Percentiles rank a stretch among this genome's conserved stretches.
Evolutionary conservation across 2,888 invertebrate genomes (phyloP).

Genomic region (Drosophila paracracens): DNA sequence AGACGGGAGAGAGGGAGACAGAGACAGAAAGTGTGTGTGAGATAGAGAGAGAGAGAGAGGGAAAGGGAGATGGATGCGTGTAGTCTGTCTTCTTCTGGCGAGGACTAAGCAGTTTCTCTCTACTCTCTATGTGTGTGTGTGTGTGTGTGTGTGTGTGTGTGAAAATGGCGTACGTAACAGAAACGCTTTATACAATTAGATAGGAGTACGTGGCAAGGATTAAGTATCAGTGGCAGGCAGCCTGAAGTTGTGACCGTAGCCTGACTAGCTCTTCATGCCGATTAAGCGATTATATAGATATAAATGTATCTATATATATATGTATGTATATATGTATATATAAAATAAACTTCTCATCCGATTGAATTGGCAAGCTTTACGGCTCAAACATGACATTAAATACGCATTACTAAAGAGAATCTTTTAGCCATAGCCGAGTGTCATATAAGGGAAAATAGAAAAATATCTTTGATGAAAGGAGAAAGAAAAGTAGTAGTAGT

Average conservation of each 20-base stretch:
- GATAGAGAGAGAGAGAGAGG: slow-evolving; percentile 1
- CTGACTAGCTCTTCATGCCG: background rate
- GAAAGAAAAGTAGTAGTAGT: too few relatives aligned
- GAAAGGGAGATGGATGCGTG: slow-evolving; percentile 7
- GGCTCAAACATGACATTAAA: background rate
- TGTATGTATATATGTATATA: background rate
- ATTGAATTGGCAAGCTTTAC: background rate
- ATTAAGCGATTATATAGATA: background rate
- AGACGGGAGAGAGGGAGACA: slow-evolving; percentile 11
- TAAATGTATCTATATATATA: background rate
- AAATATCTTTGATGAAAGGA: background rate
- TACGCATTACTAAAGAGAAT: background rate
- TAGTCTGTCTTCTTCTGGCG: slow-evolving; percentile 35
- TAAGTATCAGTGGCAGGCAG: slow-evolving; percentile 27
- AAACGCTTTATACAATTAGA: slow-evolving; percentile 79
- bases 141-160: slow-evolving; percentile 39
- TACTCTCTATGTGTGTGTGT: slow-evolving; percentile 29
- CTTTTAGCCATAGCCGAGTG: background rate
- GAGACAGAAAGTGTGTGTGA: background rate
- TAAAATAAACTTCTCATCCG: background rate
- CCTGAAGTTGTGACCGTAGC: slow-evolving; percentile 8
- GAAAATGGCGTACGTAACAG: slow-evolving; percentile 78
- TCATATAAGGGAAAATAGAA: background rate
- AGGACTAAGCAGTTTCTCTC: slow-evolving; percentile 24
- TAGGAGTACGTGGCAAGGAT: slow-evolving; percentile 69